Evolutionary conservation across 2,888 invertebrate species (phyloP), one percentile per base, ranked within the genome.

Genomic region (Macrosoma leucophasiata): DNA sequence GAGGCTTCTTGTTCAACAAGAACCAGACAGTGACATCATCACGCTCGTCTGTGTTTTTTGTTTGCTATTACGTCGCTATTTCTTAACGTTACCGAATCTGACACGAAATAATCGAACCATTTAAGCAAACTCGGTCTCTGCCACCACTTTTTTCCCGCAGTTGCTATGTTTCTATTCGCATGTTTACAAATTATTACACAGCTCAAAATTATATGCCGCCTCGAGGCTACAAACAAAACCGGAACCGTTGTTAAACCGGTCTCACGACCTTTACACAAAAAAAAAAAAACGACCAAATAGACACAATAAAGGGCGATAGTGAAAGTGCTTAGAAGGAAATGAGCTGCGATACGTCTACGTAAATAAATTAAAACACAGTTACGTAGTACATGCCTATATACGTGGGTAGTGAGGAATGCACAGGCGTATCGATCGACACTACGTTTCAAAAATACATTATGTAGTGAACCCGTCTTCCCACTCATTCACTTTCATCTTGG

Each of bases 1-100:
- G 46, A 43, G 44, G 46, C 43, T 49, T 43, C 43, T 67, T 59
- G 56, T 49, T 54, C 66, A 67, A 62, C 51, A 47, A n/a, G n/a
- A 43, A 46, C 52, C 46, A 48, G 56, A 48, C 50, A 46, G 50
- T 62, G 62, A 67, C 61, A 63, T 70, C 63, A 67, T 58, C 54
- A 39, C 36, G 33, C 33, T 36, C 30, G 26, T 29, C 12, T 35
- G 26, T 21, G 13, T 20, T 21, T 34, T 28, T 28, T 33, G 18
- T 33, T 28, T n/a, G n/a, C 12, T 17, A 33, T 11, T 27, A 27
- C 33, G 22, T 17, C 4, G 4, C 4, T 5, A 5, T 7, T 5
- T 17, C 4, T 17, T 17, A 48, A 27, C 31, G 39, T n/a, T n/a
- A n/a, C n/a, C n/a, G n/a, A n/a, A n/a, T n/a, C n/a, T n/a, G n/a